Base-by-base conservation (phyloP, 2,888 invertebrate species). In the Leptopilina syphax region DNA sequence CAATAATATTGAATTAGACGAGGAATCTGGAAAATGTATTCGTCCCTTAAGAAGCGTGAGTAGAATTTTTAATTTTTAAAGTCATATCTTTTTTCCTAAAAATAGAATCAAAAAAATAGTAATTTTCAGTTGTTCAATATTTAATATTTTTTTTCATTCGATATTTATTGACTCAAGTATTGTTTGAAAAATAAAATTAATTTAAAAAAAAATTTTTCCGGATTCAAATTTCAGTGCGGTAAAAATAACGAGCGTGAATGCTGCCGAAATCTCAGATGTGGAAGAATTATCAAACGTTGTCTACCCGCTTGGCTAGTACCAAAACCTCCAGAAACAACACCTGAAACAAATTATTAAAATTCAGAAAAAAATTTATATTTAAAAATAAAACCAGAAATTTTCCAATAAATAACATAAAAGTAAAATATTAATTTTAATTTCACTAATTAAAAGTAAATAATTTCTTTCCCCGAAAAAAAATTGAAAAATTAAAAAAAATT, bases 301-400 rank as follows among this genome's bases (percentile, higher is more conserved):
- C 24, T 60, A 24, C 54, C 67, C 12, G 67, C 76, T 24, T 73
- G 68, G 76, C 54, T 50, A 78, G 77, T 66, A 34, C 44, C 65
- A 67, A 66, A 18, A 24, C 63, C 63, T 3, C 18, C 63, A 7
- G 24, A 18, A 9, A 63, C 63, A 8, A 24, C 63, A 24, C 8
- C 63, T n/a, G n/a, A 63, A 6, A 7, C 9, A 63, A 18, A n/a
- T n/a, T 60, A 60, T 12, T 50, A 50, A 50, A 47, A 47, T 47
- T 47, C 10, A 0, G 5, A 44, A 44, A 8, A 44, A 44, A 6
- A 7, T 44, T 7, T 8, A 7, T 44, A 8, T 8, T 7, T 7
- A 44, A 44, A 8, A 8, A 41, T 6, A 8, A 8, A 44, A 7
- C 1, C 44, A 44, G 5, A 44, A 8, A 8, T 44, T 44, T 44